A percentile compares a stretch with the other conserved stretches of the same genome.
Evolutionary conservation across 1,140 invertebrate species (phyloP).

Genomic region (Calliphora vicina): DNA sequence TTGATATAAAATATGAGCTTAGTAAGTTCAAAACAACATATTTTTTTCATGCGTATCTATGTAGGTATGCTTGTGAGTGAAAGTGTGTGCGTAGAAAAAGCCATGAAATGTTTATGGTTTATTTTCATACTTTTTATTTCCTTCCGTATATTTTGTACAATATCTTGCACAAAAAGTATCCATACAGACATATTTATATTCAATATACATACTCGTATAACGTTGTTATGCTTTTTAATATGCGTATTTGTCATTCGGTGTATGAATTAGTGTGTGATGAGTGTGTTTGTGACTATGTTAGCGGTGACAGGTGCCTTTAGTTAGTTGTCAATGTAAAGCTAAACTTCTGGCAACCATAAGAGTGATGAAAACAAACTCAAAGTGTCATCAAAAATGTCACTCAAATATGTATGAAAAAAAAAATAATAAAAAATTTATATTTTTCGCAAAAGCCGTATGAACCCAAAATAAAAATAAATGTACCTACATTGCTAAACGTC

Average conservation of each 20-base stretch:
- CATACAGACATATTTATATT: background rate
- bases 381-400: constrained; percentile 31
- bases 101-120: constrained; percentile 26
- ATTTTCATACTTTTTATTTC: constrained; percentile 5
- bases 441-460: no score
- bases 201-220: background rate
- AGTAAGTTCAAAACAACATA: background rate
- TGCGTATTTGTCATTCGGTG: no score
- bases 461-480: no score
- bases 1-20: background rate
- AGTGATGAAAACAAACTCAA: background rate
- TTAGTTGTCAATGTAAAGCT: constrained; percentile 20
- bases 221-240: background rate
- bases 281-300: background rate
- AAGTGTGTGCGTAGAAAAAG: background rate
- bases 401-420: constrained; percentile 28
- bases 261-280: no score
- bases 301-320: constrained; percentile 23
- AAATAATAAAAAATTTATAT: constrained; percentile 1
- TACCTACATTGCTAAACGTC: no score
- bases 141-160: background rate
- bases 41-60: background rate
- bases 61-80: background rate
- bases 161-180: background rate
- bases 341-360: background rate